Base-by-base conservation (phyloP, 2,797 vertebrate species). In the Betta splendens region DNA sequence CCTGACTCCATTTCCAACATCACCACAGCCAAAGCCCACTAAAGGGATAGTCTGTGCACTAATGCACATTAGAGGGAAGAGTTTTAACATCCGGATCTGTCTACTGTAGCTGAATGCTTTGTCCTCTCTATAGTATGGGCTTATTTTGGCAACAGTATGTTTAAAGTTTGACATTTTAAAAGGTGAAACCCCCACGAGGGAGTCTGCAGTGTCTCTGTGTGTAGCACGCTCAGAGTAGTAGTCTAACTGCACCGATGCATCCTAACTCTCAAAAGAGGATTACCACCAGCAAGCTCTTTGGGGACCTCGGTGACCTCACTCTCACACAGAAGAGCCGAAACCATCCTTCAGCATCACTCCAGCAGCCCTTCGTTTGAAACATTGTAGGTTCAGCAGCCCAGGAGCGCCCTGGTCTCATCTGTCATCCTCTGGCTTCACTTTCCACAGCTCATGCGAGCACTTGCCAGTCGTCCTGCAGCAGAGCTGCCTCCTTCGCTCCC, bases 231-330 rank as follows among this genome's bases (percentile, higher is more conserved):
- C 63, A 73, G 61, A 82, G 77, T 79, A 67, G 83, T 75, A 72
- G 68, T 80, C 76, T 76, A 84, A 85, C 67, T 64, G 75, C 70
- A 75, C 72, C 4, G 79, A 85, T 78, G 77, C 84, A 85, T 85
- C 85, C 87, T 79, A 88, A 89, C 87, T 91, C 83, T 84, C 83
- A 89, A 85, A 91, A 90, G 89, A 91, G 87, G 88, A 90, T 90
- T 89, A 89, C 72, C 77, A 80, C 49, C 70, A 83, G 76, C 79
- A 64, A 75, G 79, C 85, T 86, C 85, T 75, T 77, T 69, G 64
- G 70, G 85, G 76, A 79, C 83, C 81, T 76, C 4, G 22, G 48
- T 87, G 81, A 87, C 83, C 87, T 86, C 83, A 83, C 86, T 79
- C 76, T 83, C 58, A 46, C 68, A 80, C 51, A 76, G 69, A 54